A percentile compares a stretch with the other conserved stretches of the same genome.
phyloP scores from a whole-genome alignment of 2,888 invertebrate species.

The Heteromurus nitidus region DNA sequence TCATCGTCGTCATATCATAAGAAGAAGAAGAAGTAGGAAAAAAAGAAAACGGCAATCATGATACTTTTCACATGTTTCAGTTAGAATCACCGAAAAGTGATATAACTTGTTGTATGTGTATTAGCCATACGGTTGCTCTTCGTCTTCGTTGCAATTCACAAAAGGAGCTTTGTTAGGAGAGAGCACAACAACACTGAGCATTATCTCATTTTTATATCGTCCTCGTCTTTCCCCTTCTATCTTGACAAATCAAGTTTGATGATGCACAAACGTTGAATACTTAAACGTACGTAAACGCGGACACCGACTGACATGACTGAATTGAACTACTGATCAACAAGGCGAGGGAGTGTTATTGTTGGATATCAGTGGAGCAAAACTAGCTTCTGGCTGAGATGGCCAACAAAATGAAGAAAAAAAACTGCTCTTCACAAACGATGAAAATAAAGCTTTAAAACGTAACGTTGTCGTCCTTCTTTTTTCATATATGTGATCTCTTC shows the following conservation, averaged over 20 bases:
- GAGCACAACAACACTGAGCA: background rate
- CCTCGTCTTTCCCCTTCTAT: background rate
- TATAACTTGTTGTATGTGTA: too few relatives aligned
- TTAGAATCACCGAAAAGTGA: too few relatives aligned
- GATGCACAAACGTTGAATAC: conserved; percentile 29
- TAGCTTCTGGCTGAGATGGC: conserved; percentile 4
- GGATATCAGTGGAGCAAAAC: conserved; percentile 17
- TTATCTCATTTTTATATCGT: background rate
- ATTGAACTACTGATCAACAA: conserved; percentile 50
- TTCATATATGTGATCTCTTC: too few relatives aligned
- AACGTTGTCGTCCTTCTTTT: conserved; percentile 8
- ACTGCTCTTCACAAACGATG: background rate
- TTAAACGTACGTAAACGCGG: conserved; percentile 20
- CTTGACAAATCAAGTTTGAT: conserved; percentile 45
- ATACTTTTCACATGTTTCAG: too few relatives aligned
- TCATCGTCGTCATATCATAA: background rate
- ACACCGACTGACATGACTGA: conserved; percentile 60
- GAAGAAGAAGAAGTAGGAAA: background rate
- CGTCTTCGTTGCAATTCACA: background rate
- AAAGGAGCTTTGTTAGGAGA: background rate
- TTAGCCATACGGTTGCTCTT: background rate
- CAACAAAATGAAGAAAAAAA: background rate
- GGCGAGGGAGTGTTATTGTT: conserved; percentile 52
- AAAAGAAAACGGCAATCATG: background rate
- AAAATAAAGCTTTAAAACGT: too few relatives aligned